These are phyloP conservation scores for Prochilodus magdalenae DNA, from an alignment of 2,113 vertebrate genomes.

Conservation along the genomic window DNA sequence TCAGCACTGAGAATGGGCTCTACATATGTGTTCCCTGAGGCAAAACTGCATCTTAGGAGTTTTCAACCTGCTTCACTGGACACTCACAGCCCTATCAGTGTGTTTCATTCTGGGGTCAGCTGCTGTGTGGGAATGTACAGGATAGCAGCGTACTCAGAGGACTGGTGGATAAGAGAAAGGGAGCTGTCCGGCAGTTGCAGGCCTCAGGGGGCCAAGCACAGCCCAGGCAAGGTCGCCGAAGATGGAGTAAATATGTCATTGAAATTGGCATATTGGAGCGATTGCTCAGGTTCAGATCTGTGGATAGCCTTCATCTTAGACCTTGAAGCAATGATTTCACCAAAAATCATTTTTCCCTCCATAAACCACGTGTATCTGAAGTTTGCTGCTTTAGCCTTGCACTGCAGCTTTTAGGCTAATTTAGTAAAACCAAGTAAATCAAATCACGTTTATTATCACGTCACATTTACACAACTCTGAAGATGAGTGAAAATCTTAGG, in stretches of 20 bases:
- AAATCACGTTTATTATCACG: too few species aligned
- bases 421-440: too few species aligned
- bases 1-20: conserved; percentile 2
- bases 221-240: neutral
- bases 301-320: neutral
- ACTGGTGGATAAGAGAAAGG: neutral
- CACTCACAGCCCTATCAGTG: conserved; percentile 7
- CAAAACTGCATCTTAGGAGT: conserved; percentile 10
- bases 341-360: too few species aligned
- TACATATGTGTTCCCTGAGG: conserved; percentile 24
- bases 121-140: conserved; percentile 2
- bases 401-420: too few species aligned
- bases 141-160: conserved; percentile 30
- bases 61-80: conserved; percentile 35
- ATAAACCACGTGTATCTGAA: too few species aligned
- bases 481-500: too few species aligned
- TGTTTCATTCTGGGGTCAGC: neutral
- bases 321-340: too few species aligned
- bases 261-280: neutral
- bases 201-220: neutral
- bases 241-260: neutral
- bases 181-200: neutral
- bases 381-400: too few species aligned
- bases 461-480: too few species aligned
- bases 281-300: neutral